A percentile compares a stretch with the other conserved stretches of the same genome.
These are phyloP conservation scores for Python bivittatus DNA, from an alignment of 2,113 vertebrate species.

Conservation along the genomic window DNA sequence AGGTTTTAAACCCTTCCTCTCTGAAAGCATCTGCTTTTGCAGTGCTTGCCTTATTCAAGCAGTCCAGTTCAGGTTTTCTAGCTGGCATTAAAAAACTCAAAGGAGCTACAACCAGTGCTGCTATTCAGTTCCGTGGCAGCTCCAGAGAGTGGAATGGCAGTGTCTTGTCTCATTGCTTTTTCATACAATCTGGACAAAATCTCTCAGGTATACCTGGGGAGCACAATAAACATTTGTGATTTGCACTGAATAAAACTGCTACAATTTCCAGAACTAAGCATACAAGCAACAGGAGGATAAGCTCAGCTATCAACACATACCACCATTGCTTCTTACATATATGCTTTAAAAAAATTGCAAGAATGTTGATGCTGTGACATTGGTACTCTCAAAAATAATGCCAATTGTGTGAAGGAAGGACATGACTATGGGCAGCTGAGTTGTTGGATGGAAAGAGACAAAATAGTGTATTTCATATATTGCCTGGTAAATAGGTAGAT, in stretches of 20 bases:
- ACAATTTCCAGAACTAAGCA: background rate
- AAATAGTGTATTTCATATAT: background rate
- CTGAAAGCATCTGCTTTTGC: background rate
- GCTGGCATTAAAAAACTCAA: constrained; percentile 13
- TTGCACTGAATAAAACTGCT: background rate
- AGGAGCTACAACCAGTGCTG: fast-evolving
- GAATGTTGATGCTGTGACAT: background rate
- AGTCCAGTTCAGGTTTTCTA: constrained; percentile 53
- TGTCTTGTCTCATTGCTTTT: fast-evolving
- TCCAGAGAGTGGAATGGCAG: constrained; percentile 3
- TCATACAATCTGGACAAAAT: background rate
- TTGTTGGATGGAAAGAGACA: background rate
- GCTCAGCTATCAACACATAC: background rate
- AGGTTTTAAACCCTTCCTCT: background rate
- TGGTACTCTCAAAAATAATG: background rate
- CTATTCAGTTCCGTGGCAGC: background rate
- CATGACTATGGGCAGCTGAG: background rate
- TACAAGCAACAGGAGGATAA: background rate
- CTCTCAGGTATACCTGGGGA: background rate
- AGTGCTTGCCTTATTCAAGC: constrained; percentile 3
- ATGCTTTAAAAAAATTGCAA: background rate
- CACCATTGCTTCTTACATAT: background rate
- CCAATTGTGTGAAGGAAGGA: background rate
- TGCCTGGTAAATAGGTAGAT: background rate
- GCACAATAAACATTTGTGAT: background rate